Evolutionary conservation across 2,888 invertebrate species (phyloP), one percentile per base, ranked within the genome.

Genomic region (Pammene fasciana): DNA sequence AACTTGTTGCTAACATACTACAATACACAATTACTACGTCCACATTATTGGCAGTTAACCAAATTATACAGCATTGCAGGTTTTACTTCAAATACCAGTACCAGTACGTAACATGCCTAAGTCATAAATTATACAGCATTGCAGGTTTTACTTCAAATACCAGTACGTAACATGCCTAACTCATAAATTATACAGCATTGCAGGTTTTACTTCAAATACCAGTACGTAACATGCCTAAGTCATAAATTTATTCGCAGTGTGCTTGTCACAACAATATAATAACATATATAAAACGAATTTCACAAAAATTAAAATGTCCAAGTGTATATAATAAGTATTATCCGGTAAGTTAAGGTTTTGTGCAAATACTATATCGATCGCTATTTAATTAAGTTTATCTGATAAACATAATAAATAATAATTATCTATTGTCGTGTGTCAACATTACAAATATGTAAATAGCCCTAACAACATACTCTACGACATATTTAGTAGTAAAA

Each of bases 231-330:
- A 61, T 61, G 60, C 5, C 48, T 36, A 14, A 36, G 9, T 52
- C 41, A 26, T n/a, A 52, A 10, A 41, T 61, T 16, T 61, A 52
- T 62, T 62, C 52, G 52, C 62, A 48, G 41, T 26, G 62, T 26
- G 62, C 52, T 52, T 18, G 10, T 16, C 41, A 52, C 38, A 41
- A 62, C 6, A 26, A 8, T 62, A 52, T 0, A 41, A 52, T 52
- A 41, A 52, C 18, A 62, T 41, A 18, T 9, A 62, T 50, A 50
- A 8, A 16, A 34, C 34, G 38, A 48, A 61, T 48, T 16, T 38
- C 7, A 61, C 41, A 3, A 26, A 26, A 13, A 62, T 50, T 48
- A 48, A 9, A 16, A 62, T 41, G 38, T 62, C 9, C 34, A 45
- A 9, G 43, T 45, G 26, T 45, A 57, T 41, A 41, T 57, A 38